Evolutionary conservation across 2,888 invertebrate genomes (phyloP), one percentile per base, ranked within the genome.

Genomic region (Sepiola atlantica): DNA sequence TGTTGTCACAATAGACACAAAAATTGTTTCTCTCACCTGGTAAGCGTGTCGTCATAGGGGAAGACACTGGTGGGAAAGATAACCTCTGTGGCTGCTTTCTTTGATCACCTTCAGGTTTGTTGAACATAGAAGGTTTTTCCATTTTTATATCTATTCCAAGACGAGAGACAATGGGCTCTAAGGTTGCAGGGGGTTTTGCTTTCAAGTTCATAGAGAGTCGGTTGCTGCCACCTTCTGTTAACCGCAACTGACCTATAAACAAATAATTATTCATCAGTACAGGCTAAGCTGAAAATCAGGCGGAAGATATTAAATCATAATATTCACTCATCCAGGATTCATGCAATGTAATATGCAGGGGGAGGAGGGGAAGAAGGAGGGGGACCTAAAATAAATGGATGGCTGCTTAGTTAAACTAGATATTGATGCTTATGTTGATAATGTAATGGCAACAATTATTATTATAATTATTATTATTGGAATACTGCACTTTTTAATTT

Each of bases 101-200:
- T 90, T 95, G 95, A 61, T 95, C 95, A 35, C 95, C 95, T 92
- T 96, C 95, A 35, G 95, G 95, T 93, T 95, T 95, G 54, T 95
- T 95, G 35, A 97, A 95, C 91, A 97, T 94, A 32, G 96, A 95
- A 14, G 97, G 97, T 95, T 96, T 97, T 92, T 97, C 96, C 95
- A 96, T 96, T 92, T 96, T 96, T 55, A 96, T 96, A 95, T 97
- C 96, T 77, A 97, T 97, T 77, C 97, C 97, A 32, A 97, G 96
- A 77, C 96, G 95, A 35, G 96, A 94, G 20, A 96, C 96, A 16
- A 97, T 96, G 35, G 96, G 96, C 93, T 97, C 96, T 94, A 96
- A 95, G 32, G 96, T 95, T 28, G 95, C 94, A 90, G 95, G 95
- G 28, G 94, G 94, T 77, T 95, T 95, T 54, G 95, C 95, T 91